Percentiles rank a stretch among this genome's conserved stretches.
Evolutionary conservation across 2,797 vertebrate species (phyloP).

Genomic region (Podarcis siculus): DNA sequence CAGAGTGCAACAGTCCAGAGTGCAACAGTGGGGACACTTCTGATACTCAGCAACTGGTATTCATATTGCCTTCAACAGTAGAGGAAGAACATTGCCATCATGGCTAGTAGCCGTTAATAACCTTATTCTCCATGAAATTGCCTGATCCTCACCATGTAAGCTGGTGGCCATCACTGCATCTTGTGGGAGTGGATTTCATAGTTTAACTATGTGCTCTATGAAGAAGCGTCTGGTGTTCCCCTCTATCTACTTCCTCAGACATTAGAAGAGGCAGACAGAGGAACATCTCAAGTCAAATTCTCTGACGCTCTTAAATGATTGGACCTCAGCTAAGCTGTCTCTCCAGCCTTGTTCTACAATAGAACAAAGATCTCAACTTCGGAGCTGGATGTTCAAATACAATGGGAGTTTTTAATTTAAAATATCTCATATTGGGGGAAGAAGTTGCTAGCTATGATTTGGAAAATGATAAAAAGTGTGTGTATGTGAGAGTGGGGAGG

Average conservation of each 20-base stretch:
- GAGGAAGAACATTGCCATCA: too few relatives aligned
- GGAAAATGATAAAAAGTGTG: not conserved
- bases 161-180: too few relatives aligned
- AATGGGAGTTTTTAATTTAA: not conserved
- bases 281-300: not conserved
- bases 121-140: too few relatives aligned
- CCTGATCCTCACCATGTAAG: too few relatives aligned
- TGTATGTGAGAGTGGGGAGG: too few relatives aligned
- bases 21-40: too few relatives aligned
- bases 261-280: slow-evolving; percentile 2
- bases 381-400: not conserved
- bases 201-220: not conserved
- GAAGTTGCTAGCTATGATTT: not conserved
- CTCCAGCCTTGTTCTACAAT: not conserved
- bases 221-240: not conserved
- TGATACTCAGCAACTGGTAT: too few relatives aligned
- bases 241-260: not conserved
- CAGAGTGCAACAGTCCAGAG: too few relatives aligned
- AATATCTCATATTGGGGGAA: not conserved
- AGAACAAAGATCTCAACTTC: not conserved
- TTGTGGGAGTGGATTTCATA: too few relatives aligned
- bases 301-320: not conserved
- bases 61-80: too few relatives aligned
- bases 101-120: too few relatives aligned
- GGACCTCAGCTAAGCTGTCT: not conserved